Conservation (phyloP, 2,888 invertebrate species). For the Rutpela maculata region DNA sequence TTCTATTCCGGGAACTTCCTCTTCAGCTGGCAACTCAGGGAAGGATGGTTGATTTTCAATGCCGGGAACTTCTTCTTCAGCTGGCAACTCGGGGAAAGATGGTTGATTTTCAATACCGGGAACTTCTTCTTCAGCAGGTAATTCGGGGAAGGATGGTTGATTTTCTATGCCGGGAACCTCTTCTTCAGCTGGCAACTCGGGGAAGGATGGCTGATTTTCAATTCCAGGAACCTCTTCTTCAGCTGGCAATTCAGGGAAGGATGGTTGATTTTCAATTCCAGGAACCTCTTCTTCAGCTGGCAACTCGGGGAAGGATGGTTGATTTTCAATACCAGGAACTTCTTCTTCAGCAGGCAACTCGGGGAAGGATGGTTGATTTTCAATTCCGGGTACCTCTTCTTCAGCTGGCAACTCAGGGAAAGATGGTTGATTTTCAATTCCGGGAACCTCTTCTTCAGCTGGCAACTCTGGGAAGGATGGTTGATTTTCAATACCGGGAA, state of each 20-base stretch:
- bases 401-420: slow-evolving; percentile 17
- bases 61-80: neutral
- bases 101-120: slow-evolving; percentile 11
- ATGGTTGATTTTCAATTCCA: slow-evolving; percentile 19
- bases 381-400: slow-evolving; percentile 12
- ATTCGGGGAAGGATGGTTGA: slow-evolving; percentile 22
- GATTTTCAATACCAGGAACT: slow-evolving; percentile 3
- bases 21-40: slow-evolving; percentile 11
- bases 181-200: slow-evolving; percentile 33
- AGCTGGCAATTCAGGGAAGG: slow-evolving; percentile 35
- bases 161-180: slow-evolving; percentile 18
- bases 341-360: slow-evolving; percentile 11
- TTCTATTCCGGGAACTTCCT: neutral
- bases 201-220: slow-evolving; percentile 32
- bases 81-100: neutral
- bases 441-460: slow-evolving; percentile 16
- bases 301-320: slow-evolving; percentile 12
- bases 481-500: neutral
- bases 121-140: neutral
- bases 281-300: slow-evolving; percentile 2
- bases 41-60: slow-evolving; percentile 25
- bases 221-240: slow-evolving; percentile 32
- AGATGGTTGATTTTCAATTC: slow-evolving; percentile 15
- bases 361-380: slow-evolving; percentile 13
- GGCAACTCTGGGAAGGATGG: slow-evolving; percentile 30